phyloP scores from a whole-genome alignment of 2,888 invertebrate species.

The Hoplodrina blanda region DNA sequence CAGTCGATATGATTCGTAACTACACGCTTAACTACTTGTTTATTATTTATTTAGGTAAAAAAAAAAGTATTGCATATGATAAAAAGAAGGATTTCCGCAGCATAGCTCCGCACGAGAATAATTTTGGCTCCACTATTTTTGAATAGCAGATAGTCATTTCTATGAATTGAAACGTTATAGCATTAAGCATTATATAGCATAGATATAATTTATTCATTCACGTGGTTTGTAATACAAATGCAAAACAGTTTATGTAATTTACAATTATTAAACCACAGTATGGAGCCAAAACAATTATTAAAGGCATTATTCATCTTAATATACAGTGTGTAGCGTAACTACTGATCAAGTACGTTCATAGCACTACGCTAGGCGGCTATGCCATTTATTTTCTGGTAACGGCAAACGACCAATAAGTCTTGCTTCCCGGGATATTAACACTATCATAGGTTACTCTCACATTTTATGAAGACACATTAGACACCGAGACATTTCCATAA shows the following conservation, averaged over 20 bases:
- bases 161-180: background rate
- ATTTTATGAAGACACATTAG: conserved; percentile 90
- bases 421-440: conserved; percentile 90
- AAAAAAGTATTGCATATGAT: background rate
- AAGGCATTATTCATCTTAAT: conserved; percentile 60
- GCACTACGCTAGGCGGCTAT: conserved; percentile 73
- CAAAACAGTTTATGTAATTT: conserved; percentile 30
- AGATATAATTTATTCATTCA: background rate
- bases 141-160: background rate
- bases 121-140: conserved; percentile 14
- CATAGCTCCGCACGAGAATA: background rate
- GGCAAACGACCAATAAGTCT: conserved; percentile 90
- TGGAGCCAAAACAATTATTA: conserved; percentile 52
- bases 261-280: conserved; percentile 39
- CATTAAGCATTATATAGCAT: too few relatives aligned
- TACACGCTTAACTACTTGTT: too few relatives aligned
- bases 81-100: background rate
- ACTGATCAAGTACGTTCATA: conserved; percentile 66
- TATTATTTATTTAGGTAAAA: too few relatives aligned
- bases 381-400: conserved; percentile 87
- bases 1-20: background rate
- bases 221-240: conserved; percentile 10
- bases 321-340: conserved; percentile 59
- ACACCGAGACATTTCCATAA: conserved; percentile 83
- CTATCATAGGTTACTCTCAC: conserved; percentile 89